phyloP scores from a whole-genome alignment of 2,888 invertebrate genomes.

The Drosophila anceps region DNA sequence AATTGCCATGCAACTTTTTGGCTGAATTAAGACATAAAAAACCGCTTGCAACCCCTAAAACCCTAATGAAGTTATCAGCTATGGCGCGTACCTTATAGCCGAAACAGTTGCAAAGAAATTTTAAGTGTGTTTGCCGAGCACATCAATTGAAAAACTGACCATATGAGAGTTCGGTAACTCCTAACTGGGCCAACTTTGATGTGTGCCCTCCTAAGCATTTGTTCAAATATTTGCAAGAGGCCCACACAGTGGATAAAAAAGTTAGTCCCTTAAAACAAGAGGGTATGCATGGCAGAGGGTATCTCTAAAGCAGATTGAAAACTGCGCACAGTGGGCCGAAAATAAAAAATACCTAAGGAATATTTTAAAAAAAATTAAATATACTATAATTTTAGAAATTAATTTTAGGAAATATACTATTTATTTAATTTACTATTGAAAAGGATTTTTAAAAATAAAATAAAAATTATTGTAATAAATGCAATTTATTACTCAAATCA shows the following conservation, averaged over 20 bases:
- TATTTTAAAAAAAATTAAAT: neutral
- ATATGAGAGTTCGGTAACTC: conserved; percentile 52
- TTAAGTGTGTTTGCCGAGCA: conserved; percentile 58
- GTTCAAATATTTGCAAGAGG: conserved; percentile 68
- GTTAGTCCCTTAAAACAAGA: conserved; percentile 18
- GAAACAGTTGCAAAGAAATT: conserved; percentile 57
- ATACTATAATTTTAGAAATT: too few species aligned
- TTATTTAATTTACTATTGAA: too few species aligned
- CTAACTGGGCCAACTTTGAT: conserved; percentile 52
- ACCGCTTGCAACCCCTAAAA: conserved; percentile 53
- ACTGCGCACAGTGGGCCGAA: conserved; percentile 27
- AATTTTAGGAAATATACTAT: too few species aligned
- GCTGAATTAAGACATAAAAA: conserved; percentile 75
- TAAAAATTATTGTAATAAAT: too few species aligned
- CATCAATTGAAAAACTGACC: conserved; percentile 68
- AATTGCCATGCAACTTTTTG: conserved; percentile 56
- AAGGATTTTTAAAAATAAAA: neutral
- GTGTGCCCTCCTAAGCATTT: conserved; percentile 58
- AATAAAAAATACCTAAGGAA: neutral
- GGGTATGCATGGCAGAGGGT: conserved; percentile 22
- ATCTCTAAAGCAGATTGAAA: conserved; percentile 19
- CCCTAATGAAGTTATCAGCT: conserved; percentile 72
- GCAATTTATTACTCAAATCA: too few species aligned
- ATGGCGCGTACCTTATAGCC: conserved; percentile 53
- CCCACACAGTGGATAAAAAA: conserved; percentile 36